Evolutionary conservation across 92 coral and sea anemone species (phyloP).

Genomic region (Actinernus sp.): DNA sequence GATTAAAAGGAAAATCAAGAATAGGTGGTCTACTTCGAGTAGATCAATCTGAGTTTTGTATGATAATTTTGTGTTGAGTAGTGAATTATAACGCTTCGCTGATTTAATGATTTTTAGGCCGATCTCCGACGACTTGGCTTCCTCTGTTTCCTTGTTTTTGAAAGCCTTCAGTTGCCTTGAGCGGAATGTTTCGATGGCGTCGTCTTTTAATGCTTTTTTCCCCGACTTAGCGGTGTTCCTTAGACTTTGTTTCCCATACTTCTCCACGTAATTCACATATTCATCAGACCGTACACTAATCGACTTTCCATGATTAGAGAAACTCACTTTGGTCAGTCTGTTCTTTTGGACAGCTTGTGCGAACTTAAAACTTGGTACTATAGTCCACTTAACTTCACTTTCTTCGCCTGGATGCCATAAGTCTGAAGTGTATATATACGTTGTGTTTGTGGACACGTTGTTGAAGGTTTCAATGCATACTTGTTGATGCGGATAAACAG

Average conservation of each 20-base stretch:
- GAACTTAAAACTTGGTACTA: conserved; percentile 20
- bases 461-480: conserved; percentile 73
- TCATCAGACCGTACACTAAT: background rate
- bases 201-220: background rate
- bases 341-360: background rate
- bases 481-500: conserved; percentile 80
- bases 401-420: conserved; percentile 46
- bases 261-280: background rate
- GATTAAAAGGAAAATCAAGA: conserved; percentile 65
- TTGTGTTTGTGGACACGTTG: conserved; percentile 62
- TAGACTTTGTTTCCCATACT: background rate
- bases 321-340: too few relatives aligned
- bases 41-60: conserved; percentile 56
- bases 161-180: background rate
- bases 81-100: background rate
- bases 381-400: conserved; percentile 35
- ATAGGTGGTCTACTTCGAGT: conserved; percentile 63
- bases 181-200: background rate
- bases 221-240: background rate
- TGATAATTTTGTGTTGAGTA: conserved; percentile 22
- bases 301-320: background rate
- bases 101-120: background rate
- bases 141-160: background rate
- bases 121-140: background rate
- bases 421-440: conserved; percentile 43